Conservation (phyloP, 2,797 vertebrate genomes). For the Rhynchotus rufescens region DNA sequence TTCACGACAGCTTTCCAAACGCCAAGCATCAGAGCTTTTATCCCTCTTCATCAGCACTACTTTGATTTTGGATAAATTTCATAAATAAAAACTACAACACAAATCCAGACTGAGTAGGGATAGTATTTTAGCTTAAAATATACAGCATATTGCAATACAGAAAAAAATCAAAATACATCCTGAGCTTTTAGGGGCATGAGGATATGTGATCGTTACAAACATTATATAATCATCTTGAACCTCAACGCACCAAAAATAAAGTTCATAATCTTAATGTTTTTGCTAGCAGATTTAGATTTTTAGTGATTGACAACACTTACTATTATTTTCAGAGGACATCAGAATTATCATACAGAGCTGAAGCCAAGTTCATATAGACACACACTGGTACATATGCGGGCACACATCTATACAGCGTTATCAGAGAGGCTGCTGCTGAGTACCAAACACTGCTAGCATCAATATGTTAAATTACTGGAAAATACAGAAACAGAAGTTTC, state of each 20-base stretch:
- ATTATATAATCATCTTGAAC: background rate
- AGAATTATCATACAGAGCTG: background rate
- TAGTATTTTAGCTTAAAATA: background rate
- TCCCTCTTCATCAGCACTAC: background rate
- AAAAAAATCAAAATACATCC: fast-evolving
- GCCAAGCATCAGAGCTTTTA: background rate
- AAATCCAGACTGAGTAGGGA: background rate
- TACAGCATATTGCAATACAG: background rate
- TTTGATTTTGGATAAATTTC: background rate
- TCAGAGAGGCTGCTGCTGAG: background rate
- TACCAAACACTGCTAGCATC: background rate
- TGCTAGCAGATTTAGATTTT: background rate
- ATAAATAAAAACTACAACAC: background rate
- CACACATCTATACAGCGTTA: background rate
- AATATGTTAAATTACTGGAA: background rate
- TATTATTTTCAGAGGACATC: background rate
- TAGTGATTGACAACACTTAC: background rate
- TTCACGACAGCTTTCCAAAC: background rate
- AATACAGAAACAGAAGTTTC: background rate
- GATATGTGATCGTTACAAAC: background rate
- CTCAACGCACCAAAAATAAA: background rate
- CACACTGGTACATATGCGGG: too few species aligned
- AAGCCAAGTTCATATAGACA: background rate
- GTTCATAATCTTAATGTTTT: background rate
- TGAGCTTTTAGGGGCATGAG: background rate